Base-by-base conservation (phyloP, 2,888 invertebrate species). In the Falcaria lacertinaria region DNA sequence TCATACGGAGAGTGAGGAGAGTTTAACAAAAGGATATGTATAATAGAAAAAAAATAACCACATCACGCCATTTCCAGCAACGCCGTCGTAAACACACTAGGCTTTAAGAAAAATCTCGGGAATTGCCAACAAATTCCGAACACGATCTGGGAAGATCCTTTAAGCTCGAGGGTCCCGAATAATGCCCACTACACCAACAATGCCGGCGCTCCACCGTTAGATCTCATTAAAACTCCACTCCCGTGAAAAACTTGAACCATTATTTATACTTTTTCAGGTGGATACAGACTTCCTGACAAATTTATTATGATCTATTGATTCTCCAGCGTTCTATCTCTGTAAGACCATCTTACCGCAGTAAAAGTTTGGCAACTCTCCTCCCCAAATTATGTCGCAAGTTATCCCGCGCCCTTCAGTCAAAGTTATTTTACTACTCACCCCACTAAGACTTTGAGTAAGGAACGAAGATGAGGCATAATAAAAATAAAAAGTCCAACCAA, bases 251-350 rank as follows among this genome's bases (percentile, higher is more conserved):
- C 69, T 80, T 77, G 35, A 50, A 52, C 64, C 74, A 74, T 80
- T 75, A 77, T 72, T 70, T 68, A 74, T 70, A 76, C 67, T 73
- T 70, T 66, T 69, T 62, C 74, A 75, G 69, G 77, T 76, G 74
- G 61, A 70, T 72, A 71, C 64, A 71, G 57, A 47, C 41, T 49
- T 51, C 44, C 45, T 40, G 52, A 54, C 37, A 67, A 79, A 79
- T 80, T 77, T 80, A 79, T 79, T 75, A 79, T 74, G 74, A 78
- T 74, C 74, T 76, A 81, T 79, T 69, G 75, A 80, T 77, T 75
- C 66, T 54, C 49, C 50, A 45, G 46, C 54, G 60, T 64, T 65
- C 60, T 52, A 60, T 69, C 60, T 62, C 69, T 57, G 63, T 72
- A 69, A 74, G 66, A 57, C 52, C 39, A 43, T 45, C 44, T 46